Percentiles rank a stretch among this genome's conserved stretches.
phyloP scores from a whole-genome alignment of 2,797 vertebrate genomes.

The Darevskia mixta region DNA sequence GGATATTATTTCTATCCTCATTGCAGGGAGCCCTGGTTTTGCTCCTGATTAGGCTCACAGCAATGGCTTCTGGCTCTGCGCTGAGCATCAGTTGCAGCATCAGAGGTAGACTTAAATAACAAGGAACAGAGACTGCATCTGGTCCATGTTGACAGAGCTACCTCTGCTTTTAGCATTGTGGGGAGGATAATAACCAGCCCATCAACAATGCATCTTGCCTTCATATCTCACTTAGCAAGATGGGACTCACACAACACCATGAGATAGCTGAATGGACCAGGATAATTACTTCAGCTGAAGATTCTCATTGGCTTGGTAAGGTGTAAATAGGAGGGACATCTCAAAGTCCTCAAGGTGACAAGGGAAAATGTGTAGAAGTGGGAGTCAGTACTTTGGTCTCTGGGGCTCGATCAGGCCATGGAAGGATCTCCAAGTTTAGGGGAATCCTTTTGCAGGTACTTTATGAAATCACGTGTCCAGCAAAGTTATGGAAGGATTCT shows the following conservation, averaged over 20 bases:
- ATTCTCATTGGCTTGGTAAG: neutral
- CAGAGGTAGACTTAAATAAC: neutral
- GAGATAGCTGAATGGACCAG: no score
- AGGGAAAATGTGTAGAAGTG: neutral
- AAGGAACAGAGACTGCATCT: neutral
- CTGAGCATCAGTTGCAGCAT: neutral
- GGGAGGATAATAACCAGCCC: neutral
- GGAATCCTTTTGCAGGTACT: neutral
- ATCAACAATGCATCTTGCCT: neutral
- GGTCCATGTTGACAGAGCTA: neutral
- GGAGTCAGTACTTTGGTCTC: neutral
- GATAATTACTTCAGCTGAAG: neutral
- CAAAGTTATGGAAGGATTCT: neutral
- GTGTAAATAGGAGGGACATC: no score
- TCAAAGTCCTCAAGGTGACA: neutral
- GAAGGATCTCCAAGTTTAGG: neutral
- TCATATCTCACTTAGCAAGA: neutral
- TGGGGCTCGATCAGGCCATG: neutral
- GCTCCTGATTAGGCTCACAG: neutral
- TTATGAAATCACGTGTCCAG: neutral
- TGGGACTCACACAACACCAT: no score
- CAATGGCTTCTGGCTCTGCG: neutral
- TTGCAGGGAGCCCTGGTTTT: neutral
- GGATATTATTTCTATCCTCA: neutral
- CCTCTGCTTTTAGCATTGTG: neutral